Evolutionary conservation across 2,797 vertebrate species (phyloP), one percentile per base, ranked within the genome.

Genomic region (Sphenodon punctatus): DNA sequence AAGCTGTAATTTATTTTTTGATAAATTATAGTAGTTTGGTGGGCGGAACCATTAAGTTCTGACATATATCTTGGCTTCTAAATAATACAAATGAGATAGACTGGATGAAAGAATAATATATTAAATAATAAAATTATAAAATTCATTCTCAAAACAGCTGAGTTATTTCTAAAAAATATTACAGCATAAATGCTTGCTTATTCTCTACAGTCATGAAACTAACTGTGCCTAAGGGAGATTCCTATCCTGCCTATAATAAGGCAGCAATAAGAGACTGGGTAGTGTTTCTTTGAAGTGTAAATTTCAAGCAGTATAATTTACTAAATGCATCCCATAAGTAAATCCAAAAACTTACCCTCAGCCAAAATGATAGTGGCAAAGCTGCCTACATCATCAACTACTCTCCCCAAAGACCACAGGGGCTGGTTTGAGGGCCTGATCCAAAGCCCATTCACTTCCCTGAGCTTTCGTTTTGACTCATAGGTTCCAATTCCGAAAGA

Each of bases 251-350:
- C 80, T 84, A 51, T 84, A 91, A 87, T 58, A n/a, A n/a, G n/a
- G 67, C 32, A 80, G 48, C 63, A 91, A 78, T 74, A 71, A 85
- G 67, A 60, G 78, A 90, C 88, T 92, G 84, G 92, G 92, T 82
- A 78, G 51, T 69, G 45, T 71, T 90, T 70, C 87, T 93, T 89
- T 92, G 90, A 93, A 88, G 85, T 87, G 82, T 6, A 42, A 5
- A 60, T 78, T 88, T 88, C 66, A 67, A 68, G 48, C 46, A 41
- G 66, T 32, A 45, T 25, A 41, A 82, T 84, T 82, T 80, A 72
- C 84, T 89, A 84, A 89, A 82, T 78, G 74, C 23, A 74, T 79
- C 70, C 84, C 79, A 87, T 82, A 81, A 88, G 74, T 81, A 90
- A 82, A 89, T 84, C 67, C 87, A 85, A 72, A 84, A 88, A 88